A percentile compares a stretch with the other conserved stretches of the same genome.
phyloP scores from a whole-genome alignment of 2,113 vertebrate genomes.

The Amblyornis subalaris region DNA sequence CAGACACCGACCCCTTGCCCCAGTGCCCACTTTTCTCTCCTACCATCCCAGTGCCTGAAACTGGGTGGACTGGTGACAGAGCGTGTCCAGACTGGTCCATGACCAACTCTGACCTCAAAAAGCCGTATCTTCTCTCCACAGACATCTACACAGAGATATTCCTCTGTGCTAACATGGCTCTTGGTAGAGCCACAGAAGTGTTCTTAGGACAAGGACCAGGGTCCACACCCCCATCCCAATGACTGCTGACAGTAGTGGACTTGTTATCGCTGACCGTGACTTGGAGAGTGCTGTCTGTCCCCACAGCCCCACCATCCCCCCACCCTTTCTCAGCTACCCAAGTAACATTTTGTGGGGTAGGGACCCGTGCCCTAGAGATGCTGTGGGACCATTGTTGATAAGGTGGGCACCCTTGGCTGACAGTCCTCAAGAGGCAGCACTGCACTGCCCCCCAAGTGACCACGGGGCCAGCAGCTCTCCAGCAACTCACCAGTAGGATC shows the following conservation, averaged over 20 bases:
- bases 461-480: fast-evolving
- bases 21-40: not conserved
- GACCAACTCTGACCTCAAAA: not conserved
- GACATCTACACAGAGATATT: not conserved
- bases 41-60: fast-evolving
- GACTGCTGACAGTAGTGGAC: not conserved
- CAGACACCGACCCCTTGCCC: not conserved
- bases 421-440: not conserved
- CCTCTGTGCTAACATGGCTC: not conserved
- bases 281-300: not conserved
- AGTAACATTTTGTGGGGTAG: not conserved
- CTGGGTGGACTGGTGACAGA: not conserved
- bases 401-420: not conserved
- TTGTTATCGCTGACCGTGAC: not conserved
- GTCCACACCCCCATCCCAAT: not conserved
- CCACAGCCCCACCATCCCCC: not conserved
- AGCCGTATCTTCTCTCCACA: fast-evolving
- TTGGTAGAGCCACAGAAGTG: not conserved
- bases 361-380: not conserved
- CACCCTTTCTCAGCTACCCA: not conserved
- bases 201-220: not conserved
- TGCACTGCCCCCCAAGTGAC: fast-evolving
- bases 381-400: fast-evolving
- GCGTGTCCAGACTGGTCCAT: fast-evolving
- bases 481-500: not conserved